Evolutionary conservation across 1,140 invertebrate species (phyloP), one percentile per base, ranked within the genome.

Genomic region (Solenopsis fugax): DNA sequence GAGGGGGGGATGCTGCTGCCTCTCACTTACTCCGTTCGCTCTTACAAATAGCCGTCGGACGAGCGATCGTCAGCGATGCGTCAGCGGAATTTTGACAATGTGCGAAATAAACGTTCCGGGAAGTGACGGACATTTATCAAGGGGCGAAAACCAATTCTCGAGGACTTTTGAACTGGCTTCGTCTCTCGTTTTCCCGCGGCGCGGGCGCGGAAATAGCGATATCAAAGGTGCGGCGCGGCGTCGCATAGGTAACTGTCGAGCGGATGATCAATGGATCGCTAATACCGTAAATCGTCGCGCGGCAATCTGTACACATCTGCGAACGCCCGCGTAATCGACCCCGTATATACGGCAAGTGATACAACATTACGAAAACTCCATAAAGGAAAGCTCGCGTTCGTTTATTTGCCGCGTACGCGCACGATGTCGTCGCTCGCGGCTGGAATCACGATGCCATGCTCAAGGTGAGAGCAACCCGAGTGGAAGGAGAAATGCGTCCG

Each of bases 81-180:
- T 84, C 80, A 84, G 80, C 69, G 54, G 54, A 50, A 84, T 75
- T 84, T 84, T 75, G 80, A 84, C 69, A 71, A 75, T 45, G 69
- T 45, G 69, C 80, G 54, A 60, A 84, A 84, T 84, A 75, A 84
- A 84, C 54, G 80, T 24, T 37, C 62, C 24, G 54, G 54, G 50
- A 58, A 84, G 24, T 75, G 80, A 60, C 24, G 80, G 80, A 62
- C 80, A 73, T 82, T 84, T 60, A 84, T 84, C 69, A 84, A 75
- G 69, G 18, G 54, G 5, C 9, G 48, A 84, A 75, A 75, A 84
- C 18, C 80, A 84, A 84, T 73, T 84, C 69, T 75, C 80, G 80
- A 82, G 80, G 41, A 82, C 67, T 72, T 73, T 45, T 21, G 52
- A 48, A 45, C 24, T 72, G n/a, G n/a, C 41, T 80, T 41, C 52